Conservation (phyloP, 2,797 vertebrate genomes). For the Mastacembelus armatus region DNA sequence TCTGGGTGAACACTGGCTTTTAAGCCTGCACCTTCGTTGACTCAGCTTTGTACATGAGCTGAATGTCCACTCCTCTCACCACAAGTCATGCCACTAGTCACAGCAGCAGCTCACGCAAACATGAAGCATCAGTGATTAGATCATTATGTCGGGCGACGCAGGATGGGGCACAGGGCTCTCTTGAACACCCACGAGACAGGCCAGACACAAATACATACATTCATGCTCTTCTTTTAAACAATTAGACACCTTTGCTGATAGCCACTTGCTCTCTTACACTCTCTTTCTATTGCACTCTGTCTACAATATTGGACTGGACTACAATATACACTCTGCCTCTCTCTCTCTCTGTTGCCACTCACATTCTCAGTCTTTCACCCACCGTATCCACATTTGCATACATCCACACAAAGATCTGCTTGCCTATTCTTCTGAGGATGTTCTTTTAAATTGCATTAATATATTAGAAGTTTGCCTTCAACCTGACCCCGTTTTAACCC, state of each 20-base stretch:
- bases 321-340: too few species aligned
- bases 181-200: background rate
- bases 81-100: conserved; percentile 10
- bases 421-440: background rate
- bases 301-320: too few species aligned
- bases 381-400: background rate
- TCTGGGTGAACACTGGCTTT: conserved; percentile 41
- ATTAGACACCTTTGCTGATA: background rate
- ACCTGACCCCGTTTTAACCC: conserved; percentile 19
- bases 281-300: conserved; percentile 1
- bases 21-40: conserved; percentile 39
- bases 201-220: background rate
- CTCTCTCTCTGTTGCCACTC: too few species aligned
- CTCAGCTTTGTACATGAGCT: conserved; percentile 30
- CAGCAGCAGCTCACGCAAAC: background rate
- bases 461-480: conserved; percentile 6
- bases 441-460: conserved; percentile 16
- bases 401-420: background rate
- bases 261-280: background rate
- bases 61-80: conserved; percentile 19
- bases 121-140: background rate
- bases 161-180: background rate
- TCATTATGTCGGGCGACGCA: background rate
- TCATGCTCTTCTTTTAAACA: background rate
- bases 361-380: background rate